Evolutionary conservation across 2,113 vertebrate genomes (phyloP), one percentile per base, ranked within the genome.

Genomic region (Gobio gobio): DNA sequence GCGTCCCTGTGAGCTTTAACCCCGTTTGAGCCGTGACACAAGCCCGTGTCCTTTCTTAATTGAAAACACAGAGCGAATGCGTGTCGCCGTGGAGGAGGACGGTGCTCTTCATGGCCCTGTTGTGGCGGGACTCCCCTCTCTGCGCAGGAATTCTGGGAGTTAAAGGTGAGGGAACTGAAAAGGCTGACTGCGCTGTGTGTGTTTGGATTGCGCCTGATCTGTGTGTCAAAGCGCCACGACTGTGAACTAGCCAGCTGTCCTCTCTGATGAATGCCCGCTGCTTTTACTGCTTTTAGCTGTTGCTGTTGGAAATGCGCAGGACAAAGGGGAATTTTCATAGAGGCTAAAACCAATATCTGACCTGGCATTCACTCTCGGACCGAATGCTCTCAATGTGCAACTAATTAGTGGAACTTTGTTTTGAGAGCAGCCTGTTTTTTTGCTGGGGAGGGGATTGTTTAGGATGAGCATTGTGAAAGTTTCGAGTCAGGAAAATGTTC

Each of bases 351-450:
- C 74, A 78, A 66, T 85, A 85, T 68, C 68, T 33, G 49, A 66
- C 49, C 4, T 56, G 76, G 76, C 56, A 24, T 78, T 78, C 36
- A 24, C 76, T 78, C 76, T 56, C 20, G 18, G 18, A 22, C n/a
- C 14, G 16, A 64, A 6, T 20, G 6, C 43, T 45, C 24, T 43
- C 36, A 63, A 61, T 66, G 64, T 83, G 74, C 49, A 45, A 75
- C 80, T 89, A 68, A 88, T 88, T 82, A 82, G 70, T 86, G 45
- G 82, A 86, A 74, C n/a, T 84, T 82, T 85, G 83, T 87, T 85
- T 81, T 82, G 63, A 84, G 86, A 22, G 79, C 36, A 54, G 72
- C 73, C 40, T 13, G 54, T 80, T 76, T 84, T 78, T 84, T 18
- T 6, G 47, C 63, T 20, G 29, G 63, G 14, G 14, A 61, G 47